These are phyloP conservation scores for Macropus fuliginosus DNA, from an alignment of 2,797 vertebrate genomes.

Conservation along the genomic window DNA sequence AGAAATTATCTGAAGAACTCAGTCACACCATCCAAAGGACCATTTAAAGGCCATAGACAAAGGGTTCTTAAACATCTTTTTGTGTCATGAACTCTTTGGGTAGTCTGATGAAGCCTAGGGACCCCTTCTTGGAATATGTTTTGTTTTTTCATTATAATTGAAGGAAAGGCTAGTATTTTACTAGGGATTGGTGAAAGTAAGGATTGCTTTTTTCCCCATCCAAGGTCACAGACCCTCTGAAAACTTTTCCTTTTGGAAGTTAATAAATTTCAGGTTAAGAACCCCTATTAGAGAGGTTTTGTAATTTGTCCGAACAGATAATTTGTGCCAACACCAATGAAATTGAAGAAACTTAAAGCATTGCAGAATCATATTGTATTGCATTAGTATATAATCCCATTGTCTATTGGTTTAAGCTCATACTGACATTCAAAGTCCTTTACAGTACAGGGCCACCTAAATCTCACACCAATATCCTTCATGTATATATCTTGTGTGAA, in stretches of 20 bases:
- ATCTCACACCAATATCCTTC: background rate
- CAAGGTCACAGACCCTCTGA: background rate
- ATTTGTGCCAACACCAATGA: background rate
- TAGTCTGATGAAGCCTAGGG: background rate
- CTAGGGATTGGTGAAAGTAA: background rate
- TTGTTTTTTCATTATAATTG: background rate
- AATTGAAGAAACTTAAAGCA: background rate
- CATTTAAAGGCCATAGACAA: background rate
- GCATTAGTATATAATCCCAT: background rate
- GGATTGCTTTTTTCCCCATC: background rate
- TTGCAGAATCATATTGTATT: background rate
- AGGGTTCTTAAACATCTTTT: background rate
- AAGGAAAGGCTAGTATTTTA: background rate
- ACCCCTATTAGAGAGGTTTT: background rate
- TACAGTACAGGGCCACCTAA: background rate
- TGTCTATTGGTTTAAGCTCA: background rate
- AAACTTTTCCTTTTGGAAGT: background rate
- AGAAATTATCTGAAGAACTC: background rate
- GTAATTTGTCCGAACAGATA: background rate
- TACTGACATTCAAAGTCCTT: background rate
- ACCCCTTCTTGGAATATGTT: background rate
- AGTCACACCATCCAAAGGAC: background rate
- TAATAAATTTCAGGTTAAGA: background rate
- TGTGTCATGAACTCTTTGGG: background rate
- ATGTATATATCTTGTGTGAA: background rate